Conservation (phyloP, 1,140 invertebrate genomes). For the Dufourea novaeangliae region DNA sequence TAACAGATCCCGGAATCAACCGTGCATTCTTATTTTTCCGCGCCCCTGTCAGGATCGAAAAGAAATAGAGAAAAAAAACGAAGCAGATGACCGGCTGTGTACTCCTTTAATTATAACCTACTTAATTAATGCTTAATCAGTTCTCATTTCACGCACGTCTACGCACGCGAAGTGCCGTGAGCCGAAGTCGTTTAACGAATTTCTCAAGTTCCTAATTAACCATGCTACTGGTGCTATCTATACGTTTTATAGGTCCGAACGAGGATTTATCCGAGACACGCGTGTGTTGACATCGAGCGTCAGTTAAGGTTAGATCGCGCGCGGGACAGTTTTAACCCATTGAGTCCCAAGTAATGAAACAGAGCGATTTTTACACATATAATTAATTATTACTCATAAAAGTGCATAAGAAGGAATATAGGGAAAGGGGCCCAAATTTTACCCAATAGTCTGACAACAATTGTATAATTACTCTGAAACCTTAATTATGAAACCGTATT, state of each 20-base stretch:
- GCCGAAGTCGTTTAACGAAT: constrained; percentile 44
- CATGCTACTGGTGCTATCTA: constrained; percentile 35
- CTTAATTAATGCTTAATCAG: constrained; percentile 25
- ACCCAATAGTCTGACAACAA: too few relatives aligned
- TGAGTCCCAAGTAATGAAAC: too few relatives aligned
- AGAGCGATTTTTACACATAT: too few relatives aligned
- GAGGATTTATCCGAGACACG: constrained; percentile 32
- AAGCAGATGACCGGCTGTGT: too few relatives aligned
- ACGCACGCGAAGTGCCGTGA: constrained; percentile 17
- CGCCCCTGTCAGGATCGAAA: background rate
- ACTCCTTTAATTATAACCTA: constrained; percentile 18
- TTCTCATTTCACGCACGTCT: constrained; percentile 46
- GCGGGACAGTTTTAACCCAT: too few relatives aligned
- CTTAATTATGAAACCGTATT: too few relatives aligned
- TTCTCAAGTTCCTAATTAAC: constrained; percentile 54
- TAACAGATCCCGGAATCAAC: background rate
- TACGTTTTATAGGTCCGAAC: constrained; percentile 49
- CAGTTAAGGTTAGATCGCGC: too few relatives aligned
- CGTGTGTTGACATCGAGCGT: too few relatives aligned
- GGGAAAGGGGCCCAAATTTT: too few relatives aligned
- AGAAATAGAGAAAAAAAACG: background rate
- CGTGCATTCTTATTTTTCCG: background rate
- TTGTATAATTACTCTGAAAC: too few relatives aligned
- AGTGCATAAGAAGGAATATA: too few relatives aligned
- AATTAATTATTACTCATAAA: too few relatives aligned